Base-by-base conservation (phyloP, 2,797 vertebrate genomes). In the Pangasius mekongensis region DNA sequence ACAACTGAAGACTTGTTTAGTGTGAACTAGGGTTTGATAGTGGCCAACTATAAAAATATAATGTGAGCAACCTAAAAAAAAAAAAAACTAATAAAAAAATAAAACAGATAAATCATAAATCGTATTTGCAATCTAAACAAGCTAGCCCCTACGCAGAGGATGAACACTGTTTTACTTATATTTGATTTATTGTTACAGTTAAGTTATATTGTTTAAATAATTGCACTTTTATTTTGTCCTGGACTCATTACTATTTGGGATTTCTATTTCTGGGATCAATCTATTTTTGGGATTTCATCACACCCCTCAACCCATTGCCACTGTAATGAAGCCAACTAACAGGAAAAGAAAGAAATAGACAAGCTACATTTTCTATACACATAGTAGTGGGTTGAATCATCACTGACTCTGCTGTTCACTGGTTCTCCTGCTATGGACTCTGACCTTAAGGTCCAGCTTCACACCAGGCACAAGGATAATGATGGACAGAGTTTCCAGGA, bases 361-460 rank as follows among this genome's bases (percentile, higher is more conserved):
- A 39, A 22, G 78, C 54, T 58, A 3, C 78, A 2, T 82, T 78
- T 56, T 54, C 22, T 27, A 49, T n/a, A n/a, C 73, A 54, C 11
- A 18, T 33, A 36, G 20, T 20, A 14, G 11, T 62, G 20, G 20
- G 56, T 39, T 60, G 56, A 62, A 60, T 82, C 54, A 62, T 39
- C 24, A 39, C 80, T 62, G 80, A 56, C 8, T 77, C 27, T 54
- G 49, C 3, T n/a, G 4, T 30, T 58, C 33, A 81, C 80, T 36
- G 14, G 10, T 62, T 62, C 10, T 60, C 4, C 43, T 39, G 33
- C 8, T 33, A 78, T 33, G n/a, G n/a, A 56, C 56, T 60, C 20
- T 82, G 80, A 82, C 58, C 36, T 83, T 62, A 83, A 47, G 24
- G 36, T 5, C 22, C 56, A 82, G 80, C 36, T 43, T 83, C 58